Base-by-base conservation (phyloP, 2,797 vertebrate genomes). In the Macrochelys suwanniensis region DNA sequence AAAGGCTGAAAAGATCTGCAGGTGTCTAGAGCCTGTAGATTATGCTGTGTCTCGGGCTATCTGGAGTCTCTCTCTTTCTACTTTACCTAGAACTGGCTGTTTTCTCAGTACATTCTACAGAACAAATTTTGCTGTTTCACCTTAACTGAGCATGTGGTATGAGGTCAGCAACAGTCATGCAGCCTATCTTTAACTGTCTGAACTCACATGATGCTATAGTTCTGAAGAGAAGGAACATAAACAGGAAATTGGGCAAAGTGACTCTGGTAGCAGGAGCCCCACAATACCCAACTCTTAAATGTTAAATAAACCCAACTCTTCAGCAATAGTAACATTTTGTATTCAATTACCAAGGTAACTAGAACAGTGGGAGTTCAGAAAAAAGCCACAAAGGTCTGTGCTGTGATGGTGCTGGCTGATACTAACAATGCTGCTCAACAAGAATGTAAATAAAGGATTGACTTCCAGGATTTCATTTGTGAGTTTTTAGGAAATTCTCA, bases 171-270 rank as follows among this genome's bases (percentile, higher is more conserved):
- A 96, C 97, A 96, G 97, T 78, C 92, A 88, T 6, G 12, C 95
- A 95, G 96, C 97, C 96, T 97, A 97, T 98, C 97, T 97, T 89
- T 94, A 98, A 98, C 97, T 95, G 97, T 93, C 97, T 96, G 86
- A 3, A 89, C 96, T 98, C 97, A 98, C 97, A 98, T 98, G 97
- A 97, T 96, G 96, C 12, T 37, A 74, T 31, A 28, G 95, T 91
- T 92, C 95, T 5, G 82, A 90, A 95, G 92, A 88, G 93, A 96
- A 96, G 96, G 93, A 96, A 96, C 96, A 97, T 94, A 97, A 98
- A 98, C 97, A 98, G 98, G 97, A 98, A 98, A 98, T 91, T 97
- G 96, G 97, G 97, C 97, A 98, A 98, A 98, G 93, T 33, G 77
- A 95, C 93, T 96, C 96, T 90, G 92, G 88, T 89, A 83, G 83